These are phyloP conservation scores for Pogonomyrmex barbatus DNA, from an alignment of 1,140 invertebrate species.

Conservation along the genomic window DNA sequence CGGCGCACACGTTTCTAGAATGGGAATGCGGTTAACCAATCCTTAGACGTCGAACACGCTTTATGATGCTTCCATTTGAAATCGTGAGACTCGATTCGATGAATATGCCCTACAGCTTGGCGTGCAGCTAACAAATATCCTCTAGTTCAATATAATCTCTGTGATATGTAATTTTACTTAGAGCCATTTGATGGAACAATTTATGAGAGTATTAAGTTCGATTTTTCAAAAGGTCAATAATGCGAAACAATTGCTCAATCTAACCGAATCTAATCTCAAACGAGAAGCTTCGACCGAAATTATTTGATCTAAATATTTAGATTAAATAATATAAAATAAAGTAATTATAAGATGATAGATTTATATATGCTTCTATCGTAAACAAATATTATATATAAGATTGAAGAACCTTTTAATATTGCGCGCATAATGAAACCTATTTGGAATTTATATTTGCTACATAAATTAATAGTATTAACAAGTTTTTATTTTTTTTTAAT, in stretches of 20 bases:
- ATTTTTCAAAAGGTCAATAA: neutral
- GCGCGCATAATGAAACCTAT: neutral
- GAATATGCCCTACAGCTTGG: conserved; percentile 38
- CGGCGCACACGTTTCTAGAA: conserved; percentile 71
- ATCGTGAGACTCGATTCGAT: conserved; percentile 38
- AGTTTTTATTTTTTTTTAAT: neutral
- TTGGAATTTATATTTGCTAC: neutral
- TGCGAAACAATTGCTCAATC: neutral
- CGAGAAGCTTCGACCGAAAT: neutral
- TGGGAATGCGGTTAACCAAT: conserved; percentile 74
- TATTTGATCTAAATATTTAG: neutral
- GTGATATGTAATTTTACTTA: conserved; percentile 5
- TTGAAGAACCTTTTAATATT: neutral
- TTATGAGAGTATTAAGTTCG: neutral
- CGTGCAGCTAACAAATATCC: conserved; percentile 13
- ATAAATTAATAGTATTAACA: neutral
- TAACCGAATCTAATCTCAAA: no score
- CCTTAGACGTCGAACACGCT: conserved; percentile 63
- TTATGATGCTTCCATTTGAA: conserved; percentile 67
- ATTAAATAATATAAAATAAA: neutral
- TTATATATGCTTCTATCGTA: neutral
- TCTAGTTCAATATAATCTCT: conserved; percentile 25
- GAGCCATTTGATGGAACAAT: conserved; percentile 5
- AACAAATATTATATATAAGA: neutral
- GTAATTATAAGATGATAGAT: neutral